Evolutionary conservation across 1,140 invertebrate genomes (phyloP).

Genomic region (Archegozetes longisetosus): DNA sequence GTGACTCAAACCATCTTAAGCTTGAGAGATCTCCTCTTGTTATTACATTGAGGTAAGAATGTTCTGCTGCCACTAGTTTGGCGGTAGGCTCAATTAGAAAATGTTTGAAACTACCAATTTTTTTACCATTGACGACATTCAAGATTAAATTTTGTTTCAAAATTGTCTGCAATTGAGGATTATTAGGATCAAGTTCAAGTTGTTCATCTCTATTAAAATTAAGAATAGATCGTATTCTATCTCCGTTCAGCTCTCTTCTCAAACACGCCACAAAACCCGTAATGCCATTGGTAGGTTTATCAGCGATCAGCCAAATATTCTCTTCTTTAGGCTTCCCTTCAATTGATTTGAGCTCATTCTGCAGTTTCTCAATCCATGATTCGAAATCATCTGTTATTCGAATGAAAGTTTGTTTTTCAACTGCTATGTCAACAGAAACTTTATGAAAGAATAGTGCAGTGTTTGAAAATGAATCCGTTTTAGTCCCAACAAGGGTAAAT

Average conservation of each 20-base stretch:
- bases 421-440: not conserved
- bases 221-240: constrained; percentile 40
- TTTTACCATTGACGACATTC: constrained; percentile 35
- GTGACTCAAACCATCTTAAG: constrained; percentile 80
- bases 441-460: constrained; percentile 2
- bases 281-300: constrained; percentile 39
- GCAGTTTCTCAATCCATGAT: constrained; percentile 52
- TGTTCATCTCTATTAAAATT: not conserved
- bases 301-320: constrained; percentile 22
- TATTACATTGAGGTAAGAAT: constrained; percentile 82
- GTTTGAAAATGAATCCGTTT: not conserved
- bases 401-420: constrained; percentile 28
- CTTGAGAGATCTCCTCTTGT: constrained; percentile 73
- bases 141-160: constrained; percentile 45
- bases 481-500: not conserved
- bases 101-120: constrained; percentile 18
- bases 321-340: constrained; percentile 25
- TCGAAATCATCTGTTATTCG: constrained; percentile 27
- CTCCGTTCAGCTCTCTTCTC: constrained; percentile 59
- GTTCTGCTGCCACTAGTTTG: constrained; percentile 37
- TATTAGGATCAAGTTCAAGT: not conserved
- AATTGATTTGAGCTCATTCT: constrained; percentile 27
- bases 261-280: constrained; percentile 77
- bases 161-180: constrained; percentile 16
- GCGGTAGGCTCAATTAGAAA: constrained; percentile 28